Base-by-base conservation (phyloP, 2,797 vertebrate genomes). In the Sus cebifrons region DNA sequence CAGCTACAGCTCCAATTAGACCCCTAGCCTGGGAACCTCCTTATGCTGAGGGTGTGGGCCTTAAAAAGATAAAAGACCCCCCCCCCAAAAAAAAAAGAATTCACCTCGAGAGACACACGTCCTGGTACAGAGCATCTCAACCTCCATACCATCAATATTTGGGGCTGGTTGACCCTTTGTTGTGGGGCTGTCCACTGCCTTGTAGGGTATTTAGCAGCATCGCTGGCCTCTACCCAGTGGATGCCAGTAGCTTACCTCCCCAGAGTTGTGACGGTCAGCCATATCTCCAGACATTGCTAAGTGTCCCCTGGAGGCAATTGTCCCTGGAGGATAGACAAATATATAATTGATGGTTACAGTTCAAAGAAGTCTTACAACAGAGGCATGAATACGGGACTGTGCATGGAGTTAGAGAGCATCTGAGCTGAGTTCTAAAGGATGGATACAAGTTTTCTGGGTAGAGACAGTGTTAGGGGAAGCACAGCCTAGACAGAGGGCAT, bases 371-470 rank as follows among this genome's bases (percentile, higher is more conserved):
- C 54, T 36, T 71, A 14, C 7, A 16, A 56, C 3, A 90, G 65
- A 95, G 60, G 18, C 2, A 1, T 11, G 6, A 81, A 44, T 1
- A 7, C 4, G 2, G 21, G 12, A 10, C 16, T n/a, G 16, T 16
- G 2, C 17, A 0, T 36, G 13, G 56, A 36, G 20, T 65, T 32
- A 1, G 15, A 27, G 58, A 32, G 8, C 44, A 62, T 52, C 18
- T 49, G 77, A 87, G 10, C 78, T 85, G 40, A 54, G 23, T 86
- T 88, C 92, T 92, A 79, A 90, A 78, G 77, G 60, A 44, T n/a
- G 29, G 40, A 13, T 68, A 54, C 3, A 18, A 23, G 12, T 73
- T 78, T 82, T 52, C 73, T 36, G 54, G 15, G 0, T 4, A 93
- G 58, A 20, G 1, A 82, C 70, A n/a, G 9, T 5, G 12, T 58